Percentiles rank a stretch among this genome's conserved stretches.
phyloP scores from a whole-genome alignment of 2,797 vertebrate species.

The Tragelaphus oryx region DNA sequence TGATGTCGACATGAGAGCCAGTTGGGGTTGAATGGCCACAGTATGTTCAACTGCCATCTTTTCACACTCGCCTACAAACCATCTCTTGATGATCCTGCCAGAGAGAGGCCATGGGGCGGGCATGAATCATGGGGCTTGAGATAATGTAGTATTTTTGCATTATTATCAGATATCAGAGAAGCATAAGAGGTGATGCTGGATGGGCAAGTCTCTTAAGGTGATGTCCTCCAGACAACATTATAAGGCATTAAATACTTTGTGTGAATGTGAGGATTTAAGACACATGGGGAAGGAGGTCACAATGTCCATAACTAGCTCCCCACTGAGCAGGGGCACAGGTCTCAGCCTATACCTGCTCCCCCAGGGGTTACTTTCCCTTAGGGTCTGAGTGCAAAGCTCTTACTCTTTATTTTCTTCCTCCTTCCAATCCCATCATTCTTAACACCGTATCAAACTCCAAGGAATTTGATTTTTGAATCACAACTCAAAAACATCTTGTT shows the following conservation, averaged over 20 bases:
- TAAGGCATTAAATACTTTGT: neutral
- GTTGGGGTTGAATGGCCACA: neutral
- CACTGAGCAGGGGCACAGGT: neutral
- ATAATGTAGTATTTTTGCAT: neutral
- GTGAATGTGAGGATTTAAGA: neutral
- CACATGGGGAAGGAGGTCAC: neutral
- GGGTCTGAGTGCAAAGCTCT: neutral
- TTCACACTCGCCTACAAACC: neutral
- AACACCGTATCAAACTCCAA: neutral
- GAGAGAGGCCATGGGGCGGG: neutral
- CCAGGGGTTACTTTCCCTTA: neutral
- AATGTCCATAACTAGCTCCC: neutral
- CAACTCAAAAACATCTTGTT: conserved; percentile 52
- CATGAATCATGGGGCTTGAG: neutral
- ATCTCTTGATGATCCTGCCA: neutral
- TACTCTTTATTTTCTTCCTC: neutral
- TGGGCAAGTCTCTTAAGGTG: neutral
- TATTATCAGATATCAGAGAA: neutral
- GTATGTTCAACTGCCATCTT: neutral
- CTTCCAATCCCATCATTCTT: neutral
- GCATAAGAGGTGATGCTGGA: neutral
- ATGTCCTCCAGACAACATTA: neutral
- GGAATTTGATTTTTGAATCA: conserved; percentile 49
- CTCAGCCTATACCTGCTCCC: neutral
- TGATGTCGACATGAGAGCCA: neutral